Evolutionary conservation across 2,797 vertebrate species (phyloP), one percentile per base, ranked within the genome.

Genomic region (Hippocampus kuda): DNA sequence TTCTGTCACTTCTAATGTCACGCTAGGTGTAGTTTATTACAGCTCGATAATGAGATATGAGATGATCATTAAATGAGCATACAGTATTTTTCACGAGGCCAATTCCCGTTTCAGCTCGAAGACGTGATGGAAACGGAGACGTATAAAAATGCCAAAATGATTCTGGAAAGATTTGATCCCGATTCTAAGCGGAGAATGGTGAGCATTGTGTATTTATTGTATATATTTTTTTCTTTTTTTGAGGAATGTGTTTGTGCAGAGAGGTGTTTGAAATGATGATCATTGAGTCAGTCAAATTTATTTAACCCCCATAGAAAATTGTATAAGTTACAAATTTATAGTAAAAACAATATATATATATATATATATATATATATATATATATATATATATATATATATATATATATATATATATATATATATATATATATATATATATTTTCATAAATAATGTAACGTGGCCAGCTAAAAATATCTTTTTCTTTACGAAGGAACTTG

Each of bases 51-150:
- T 63, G 72, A 65, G 71, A 79, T 72, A 75, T 78, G 70, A 68
- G n/a, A 74, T 73, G 30, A 68, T 73, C 26, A 66, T 71, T 56
- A 72, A 65, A 67, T 79, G 41, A 75, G 75, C 69, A 71, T 34
- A 71, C 6, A 1, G 34, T 16, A 69, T 30, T 68, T 26, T 62
- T 30, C 34, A 30, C 26, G 63, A 60, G 11, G 38, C 48, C 34
- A 16, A 22, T 16, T 82, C 0, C 76, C 72, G 64, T 73, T 60
- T 69, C 84, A 99, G 97, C 95, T 99, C 87, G 95, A 99, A 85
- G 95, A 98, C 82, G 97, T 99, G 57, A 99, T 98, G 97, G 97
- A 99, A 90, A 99, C 94, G 4, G 97, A 99, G 90, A 99, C 96
- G 0, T 99, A 99, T 80, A 99, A 99, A 89, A 95, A 90, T 62